Base-by-base conservation (phyloP, 2,113 vertebrate genomes). In the Odocoileus hemionus region DNA sequence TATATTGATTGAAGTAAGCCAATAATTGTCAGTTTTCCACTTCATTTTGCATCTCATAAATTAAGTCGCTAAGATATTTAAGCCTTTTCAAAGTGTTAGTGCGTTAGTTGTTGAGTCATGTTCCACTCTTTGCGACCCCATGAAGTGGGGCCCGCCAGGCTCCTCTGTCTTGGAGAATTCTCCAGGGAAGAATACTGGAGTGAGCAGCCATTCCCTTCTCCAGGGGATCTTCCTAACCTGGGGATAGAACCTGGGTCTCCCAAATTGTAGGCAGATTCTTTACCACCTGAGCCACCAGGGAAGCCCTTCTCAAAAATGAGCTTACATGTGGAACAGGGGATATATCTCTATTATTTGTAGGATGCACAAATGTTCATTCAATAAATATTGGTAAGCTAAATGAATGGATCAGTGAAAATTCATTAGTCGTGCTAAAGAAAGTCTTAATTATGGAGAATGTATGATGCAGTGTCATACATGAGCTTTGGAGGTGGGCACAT, bases 41-140 rank as follows among this genome's bases (percentile, higher is more conserved):
- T 95, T 78, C 45, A 96, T 96, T 96, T 96, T 86, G 11, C 82
- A 25, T 86, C n/a, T 94, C 43, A 78, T 70, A 91, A 94, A 70
- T 88, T 95, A 94, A 90, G 45, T 19, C 47, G 7, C 50, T 82
- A 95, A 93, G 30, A 95, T 78, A 79, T 5, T 64, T 93, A 39
- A 93, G 10, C 1, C 50, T 93, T 97, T 97, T 87, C 43, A 89
- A 94, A 91, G 21, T 2, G n/a, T 6, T 39, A 74, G 36, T 39
- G 36, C 39, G 67, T 74, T 74, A 74, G 67, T 39, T 2, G 0
- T 10, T 74, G n/a, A 23, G n/a, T 74, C 3, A 0, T 74, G 10
- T 39, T 39, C 1, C 10, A 74, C 19, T 23, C n/a, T 70, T 12
- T 39, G n/a, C 11, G n/a, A 39, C 11, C 19, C 36, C 67, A 39